Conservation (phyloP, 2,888 invertebrate genomes). For the Mythimna pallens region DNA sequence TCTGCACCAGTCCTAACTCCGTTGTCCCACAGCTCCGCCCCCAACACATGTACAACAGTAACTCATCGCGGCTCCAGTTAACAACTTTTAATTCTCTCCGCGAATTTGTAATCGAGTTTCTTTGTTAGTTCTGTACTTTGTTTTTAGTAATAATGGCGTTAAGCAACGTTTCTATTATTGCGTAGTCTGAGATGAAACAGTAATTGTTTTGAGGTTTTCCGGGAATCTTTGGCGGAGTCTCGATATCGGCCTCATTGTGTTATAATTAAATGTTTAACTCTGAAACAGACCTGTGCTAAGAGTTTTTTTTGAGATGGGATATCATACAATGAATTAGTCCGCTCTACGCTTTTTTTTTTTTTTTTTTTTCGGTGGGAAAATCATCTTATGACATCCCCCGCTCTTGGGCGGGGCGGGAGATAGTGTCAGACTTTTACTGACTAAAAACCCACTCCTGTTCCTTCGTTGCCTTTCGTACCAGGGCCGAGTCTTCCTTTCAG, state of each 20-base stretch:
- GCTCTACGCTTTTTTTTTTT: too few relatives aligned
- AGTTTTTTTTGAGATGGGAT: too few relatives aligned
- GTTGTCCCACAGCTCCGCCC: slow-evolving; percentile 42
- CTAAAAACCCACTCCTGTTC: too few relatives aligned
- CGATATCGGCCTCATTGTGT: too few relatives aligned
- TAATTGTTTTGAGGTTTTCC: slow-evolving; percentile 5
- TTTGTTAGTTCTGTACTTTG: slow-evolving; percentile 57
- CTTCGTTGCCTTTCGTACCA: too few relatives aligned
- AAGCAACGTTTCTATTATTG: slow-evolving; percentile 7
- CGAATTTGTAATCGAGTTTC: slow-evolving; percentile 70
- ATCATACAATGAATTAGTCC: too few relatives aligned
- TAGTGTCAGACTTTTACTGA: too few relatives aligned
- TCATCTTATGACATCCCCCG: too few relatives aligned
- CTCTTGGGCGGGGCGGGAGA: too few relatives aligned
- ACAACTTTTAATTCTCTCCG: slow-evolving; percentile 70
- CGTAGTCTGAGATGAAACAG: neutral
- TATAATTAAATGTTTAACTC: neutral
- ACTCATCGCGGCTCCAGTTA: slow-evolving; percentile 70
- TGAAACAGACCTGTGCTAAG: too few relatives aligned
- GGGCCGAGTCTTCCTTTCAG: too few relatives aligned
- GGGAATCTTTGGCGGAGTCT: neutral
- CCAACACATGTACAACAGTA: slow-evolving; percentile 53
- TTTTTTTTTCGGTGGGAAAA: too few relatives aligned
- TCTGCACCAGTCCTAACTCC: slow-evolving; percentile 19
- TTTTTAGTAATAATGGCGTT: slow-evolving; percentile 35